Percentiles rank a stretch among this genome's conserved stretches.
These are phyloP conservation scores for Notothenia coriiceps DNA, from an alignment of 2,113 vertebrate genomes.

Conservation along the genomic window DNA sequence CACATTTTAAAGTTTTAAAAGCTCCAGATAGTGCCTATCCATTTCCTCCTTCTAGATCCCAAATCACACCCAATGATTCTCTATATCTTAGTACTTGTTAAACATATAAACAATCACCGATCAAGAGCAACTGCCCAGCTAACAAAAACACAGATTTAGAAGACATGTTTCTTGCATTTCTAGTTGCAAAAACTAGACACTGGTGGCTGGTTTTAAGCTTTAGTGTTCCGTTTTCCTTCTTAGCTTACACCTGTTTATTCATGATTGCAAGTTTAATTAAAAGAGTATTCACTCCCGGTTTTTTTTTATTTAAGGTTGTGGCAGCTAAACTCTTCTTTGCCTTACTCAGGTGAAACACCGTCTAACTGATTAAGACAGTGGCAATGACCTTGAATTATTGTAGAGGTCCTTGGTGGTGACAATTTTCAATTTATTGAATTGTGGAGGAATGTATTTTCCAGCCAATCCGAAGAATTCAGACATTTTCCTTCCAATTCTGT, in stretches of 20 bases:
- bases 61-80: too few relatives aligned
- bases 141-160: too few relatives aligned
- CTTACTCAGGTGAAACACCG: background rate
- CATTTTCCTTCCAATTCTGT: background rate
- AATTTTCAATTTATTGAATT: background rate
- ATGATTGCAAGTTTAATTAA: background rate
- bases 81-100: too few relatives aligned
- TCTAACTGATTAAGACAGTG: background rate
- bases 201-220: background rate
- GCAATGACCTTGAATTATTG: background rate
- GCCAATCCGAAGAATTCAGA: background rate
- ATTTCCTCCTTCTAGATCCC: too few relatives aligned
- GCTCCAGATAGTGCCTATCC: too few relatives aligned
- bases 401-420: background rate
- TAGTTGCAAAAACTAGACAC: too few relatives aligned
- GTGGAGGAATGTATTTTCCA: background rate
- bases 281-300: background rate
- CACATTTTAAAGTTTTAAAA: background rate
- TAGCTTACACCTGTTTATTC: background rate
- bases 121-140: too few relatives aligned
- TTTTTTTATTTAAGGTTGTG: background rate
- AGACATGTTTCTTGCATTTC: too few relatives aligned
- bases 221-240: slow-evolving; percentile 1
- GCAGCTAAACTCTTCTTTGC: background rate
- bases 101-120: too few relatives aligned